Base-by-base conservation (phyloP, 2,888 invertebrate genomes). In the Cosmia trapezina region DNA sequence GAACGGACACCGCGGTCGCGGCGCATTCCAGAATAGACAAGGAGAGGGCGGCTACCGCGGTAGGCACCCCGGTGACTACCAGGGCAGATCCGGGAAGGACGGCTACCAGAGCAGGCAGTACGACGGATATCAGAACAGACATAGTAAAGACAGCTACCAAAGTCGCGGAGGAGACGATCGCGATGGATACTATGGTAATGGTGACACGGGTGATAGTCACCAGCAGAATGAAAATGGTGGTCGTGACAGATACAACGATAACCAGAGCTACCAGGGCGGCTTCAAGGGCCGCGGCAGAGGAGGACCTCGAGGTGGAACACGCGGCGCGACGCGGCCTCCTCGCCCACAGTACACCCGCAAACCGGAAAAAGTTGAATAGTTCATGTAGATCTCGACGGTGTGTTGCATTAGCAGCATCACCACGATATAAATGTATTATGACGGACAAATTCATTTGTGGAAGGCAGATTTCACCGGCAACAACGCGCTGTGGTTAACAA, bases 401-500 rank as follows among this genome's bases (percentile, higher is more conserved):
- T 81, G 85, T 81, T 83, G 84, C 86, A 79, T 82, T 78, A 77
- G 87, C 85, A 87, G 85, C 84, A 80, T 83, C 86, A 85, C 86
- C 86, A 86, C 78, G 66, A 78, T 80, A 78, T 87, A 86, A 80
- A 86, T 82, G 84, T 83, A 81, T 80, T 88, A 88, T 91, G 88
- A 93, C 87, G 92, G 94, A 95, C 95, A 92, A 94, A 95, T 94
- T 95, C 93, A 94, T 95, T 96, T 95, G 97, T 97, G 97, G 96
- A 97, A 97, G 97, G 97, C 97, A 97, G 96, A 97, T 97, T 97
- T 97, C 97, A 97, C 97, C 96, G 97, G 97, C 97, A 97, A 97
- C 97, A 97, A 97, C 97, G 95, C 91, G 94, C 93, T 93, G 94
- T 94, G 94, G 94, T 92, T 92, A 92, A 96, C 95, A 95, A 95